Evolutionary conservation across 92 coral and sea anemone genomes (phyloP).

Genomic region (Paragorgia papillata): DNA sequence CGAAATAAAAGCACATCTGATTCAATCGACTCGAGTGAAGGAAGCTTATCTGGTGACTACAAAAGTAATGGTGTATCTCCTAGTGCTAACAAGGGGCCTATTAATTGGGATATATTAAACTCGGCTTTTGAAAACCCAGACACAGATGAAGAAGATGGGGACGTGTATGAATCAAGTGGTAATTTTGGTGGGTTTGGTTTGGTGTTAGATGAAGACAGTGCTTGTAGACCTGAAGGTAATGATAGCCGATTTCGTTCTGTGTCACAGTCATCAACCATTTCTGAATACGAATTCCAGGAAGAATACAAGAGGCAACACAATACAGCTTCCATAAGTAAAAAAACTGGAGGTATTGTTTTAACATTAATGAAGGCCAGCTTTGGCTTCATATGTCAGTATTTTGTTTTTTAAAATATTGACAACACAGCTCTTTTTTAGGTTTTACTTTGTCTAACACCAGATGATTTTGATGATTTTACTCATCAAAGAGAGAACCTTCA

Average conservation of each 20-base stretch:
- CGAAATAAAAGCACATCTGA: slow-evolving; percentile 18
- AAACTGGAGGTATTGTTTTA: neutral
- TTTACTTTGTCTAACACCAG: too few species aligned
- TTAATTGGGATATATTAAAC: slow-evolving; percentile 36
- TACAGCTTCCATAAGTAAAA: slow-evolving; percentile 10
- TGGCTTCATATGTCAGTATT: too few species aligned
- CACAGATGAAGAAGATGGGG: slow-evolving; percentile 16
- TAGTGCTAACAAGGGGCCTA: neutral
- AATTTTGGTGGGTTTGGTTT: slow-evolving; percentile 36
- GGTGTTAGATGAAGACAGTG: slow-evolving; percentile 57
- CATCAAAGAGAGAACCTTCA: too few species aligned
- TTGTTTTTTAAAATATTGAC: too few species aligned
- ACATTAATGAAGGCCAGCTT: too few species aligned
- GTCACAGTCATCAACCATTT: slow-evolving; percentile 82
- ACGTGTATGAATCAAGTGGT: slow-evolving; percentile 3
- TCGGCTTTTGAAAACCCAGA: slow-evolving; percentile 25
- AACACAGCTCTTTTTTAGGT: too few species aligned
- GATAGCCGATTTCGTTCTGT: slow-evolving; percentile 61
- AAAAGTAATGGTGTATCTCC: slow-evolving; percentile 8
- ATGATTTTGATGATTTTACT: too few species aligned
- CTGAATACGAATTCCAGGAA: slow-evolving; percentile 70
- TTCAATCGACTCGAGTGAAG: slow-evolving; percentile 23
- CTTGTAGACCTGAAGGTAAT: slow-evolving; percentile 42
- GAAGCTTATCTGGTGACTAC: slow-evolving; percentile 4
- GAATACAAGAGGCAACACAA: slow-evolving; percentile 23